Base-by-base conservation (phyloP, 64 coral and sea anemone genomes). In the Hydrozoanthus tunicans region DNA sequence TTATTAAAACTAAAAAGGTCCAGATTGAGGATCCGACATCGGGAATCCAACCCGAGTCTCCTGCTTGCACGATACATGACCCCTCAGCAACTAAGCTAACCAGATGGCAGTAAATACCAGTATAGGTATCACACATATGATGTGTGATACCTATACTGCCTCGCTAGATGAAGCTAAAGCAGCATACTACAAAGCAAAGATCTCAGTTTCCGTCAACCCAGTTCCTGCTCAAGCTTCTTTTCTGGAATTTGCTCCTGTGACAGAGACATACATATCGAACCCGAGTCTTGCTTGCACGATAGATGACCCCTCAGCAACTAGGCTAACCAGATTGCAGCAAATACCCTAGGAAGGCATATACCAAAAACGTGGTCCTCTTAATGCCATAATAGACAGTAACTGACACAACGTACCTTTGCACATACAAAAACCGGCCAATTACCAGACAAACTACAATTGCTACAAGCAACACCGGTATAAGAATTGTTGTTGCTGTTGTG, bases 181-280 rank as follows among this genome's bases (percentile, higher is more conserved):
- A 79, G 20, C 77, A 63, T 81, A 81, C 51, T 81, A 91, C 78
- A 91, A 91, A n/a, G 53, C 59, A 15, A 91, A 81, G 78, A 70
- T 91, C 32, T 70, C 60, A 51, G 20, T 20, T 20, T 20, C 20
- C 20, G 20, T 20, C 20, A 20, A 20, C 20, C 20, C 20, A 20
- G 20, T 20, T 20, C 20, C 20, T 20, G 20, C 20, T 20, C 20
- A 20, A 20, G 20, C 20, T 20, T 20, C 20, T 20, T 20, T 20
- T 20, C 20, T 20, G 20, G 20, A 20, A 20, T 20, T 20, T 20
- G 20, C 20, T 20, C 20, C 20, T 20, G 20, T 20, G 20, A 20
- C 20, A 20, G 20, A 20, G 20, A 20, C 20, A 20, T 20, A 20
- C 20, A 20, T 20, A 20, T 43, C 32, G 32, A 43, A 43, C 32